Evolutionary conservation across 2,888 invertebrate genomes (phyloP).

Genomic region (Watsonalla binaria): DNA sequence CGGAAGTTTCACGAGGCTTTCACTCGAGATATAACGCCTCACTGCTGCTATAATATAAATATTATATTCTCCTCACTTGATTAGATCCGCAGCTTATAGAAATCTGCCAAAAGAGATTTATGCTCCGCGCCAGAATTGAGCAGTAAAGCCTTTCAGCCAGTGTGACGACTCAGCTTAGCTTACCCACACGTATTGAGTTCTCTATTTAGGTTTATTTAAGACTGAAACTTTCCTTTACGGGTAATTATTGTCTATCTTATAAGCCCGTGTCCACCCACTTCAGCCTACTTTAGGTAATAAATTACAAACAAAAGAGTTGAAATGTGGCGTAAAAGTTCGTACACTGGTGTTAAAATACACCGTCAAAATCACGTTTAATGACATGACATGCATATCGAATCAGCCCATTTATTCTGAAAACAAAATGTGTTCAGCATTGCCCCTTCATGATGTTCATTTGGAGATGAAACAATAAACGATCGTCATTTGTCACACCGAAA

Average conservation of each 20-base stretch:
- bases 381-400: too few species aligned
- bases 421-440: background rate
- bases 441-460: conserved; percentile 11
- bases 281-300: too few species aligned
- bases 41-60: conserved; percentile 28
- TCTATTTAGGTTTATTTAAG: background rate
- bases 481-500: conserved; percentile 40
- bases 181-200: background rate
- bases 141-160: conserved; percentile 7
- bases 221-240: background rate
- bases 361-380: too few species aligned
- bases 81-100: conserved; percentile 30
- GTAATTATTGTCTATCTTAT: background rate
- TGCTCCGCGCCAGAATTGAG: background rate
- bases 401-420: too few species aligned
- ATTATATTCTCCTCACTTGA: conserved; percentile 38
- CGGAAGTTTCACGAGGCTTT: conserved; percentile 73
- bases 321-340: too few species aligned
- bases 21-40: conserved; percentile 56
- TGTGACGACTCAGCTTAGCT: background rate
- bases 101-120: conserved; percentile 16
- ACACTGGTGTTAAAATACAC: too few species aligned
- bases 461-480: conserved; percentile 27
- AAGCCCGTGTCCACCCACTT: too few species aligned
- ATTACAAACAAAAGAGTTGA: too few species aligned